Evolutionary conservation across 1,140 invertebrate species (phyloP).

Genomic region (Papilio dardanus): DNA sequence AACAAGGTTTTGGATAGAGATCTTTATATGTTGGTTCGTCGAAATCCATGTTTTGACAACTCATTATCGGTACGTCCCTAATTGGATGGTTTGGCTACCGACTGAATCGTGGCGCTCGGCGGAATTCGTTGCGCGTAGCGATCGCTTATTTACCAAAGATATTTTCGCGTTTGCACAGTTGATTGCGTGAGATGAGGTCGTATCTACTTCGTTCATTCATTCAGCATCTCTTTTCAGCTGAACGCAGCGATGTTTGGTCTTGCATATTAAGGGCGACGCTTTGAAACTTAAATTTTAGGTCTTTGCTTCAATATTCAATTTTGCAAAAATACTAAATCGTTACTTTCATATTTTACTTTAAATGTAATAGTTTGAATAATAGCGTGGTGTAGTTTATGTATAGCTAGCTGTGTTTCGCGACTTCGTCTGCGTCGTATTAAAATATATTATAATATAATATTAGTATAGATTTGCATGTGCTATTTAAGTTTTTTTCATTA

Average conservation of each 20-base stretch:
- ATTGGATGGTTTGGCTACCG: constrained; percentile 64
- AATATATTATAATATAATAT: too few species aligned
- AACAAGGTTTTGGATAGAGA: constrained; percentile 39
- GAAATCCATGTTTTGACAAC: constrained; percentile 76
- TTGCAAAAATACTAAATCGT: not conserved
- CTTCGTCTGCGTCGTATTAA: too few species aligned
- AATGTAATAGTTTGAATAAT: not conserved
- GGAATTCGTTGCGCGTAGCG: constrained; percentile 52
- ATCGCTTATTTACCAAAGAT: constrained; percentile 64
- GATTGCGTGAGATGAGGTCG: constrained; percentile 57
- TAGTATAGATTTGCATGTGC: too few species aligned
- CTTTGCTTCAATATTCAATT: not conserved
- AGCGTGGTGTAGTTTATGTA: too few species aligned
- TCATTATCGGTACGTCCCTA: constrained; percentile 74
- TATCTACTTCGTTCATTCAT: constrained; percentile 8
- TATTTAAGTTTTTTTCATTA: too few species aligned
- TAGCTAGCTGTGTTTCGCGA: too few species aligned
- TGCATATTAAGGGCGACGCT: not conserved
- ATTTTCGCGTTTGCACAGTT: constrained; percentile 70
- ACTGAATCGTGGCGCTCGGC: constrained; percentile 46
- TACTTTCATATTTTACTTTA: not conserved
- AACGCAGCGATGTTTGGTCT: not conserved
- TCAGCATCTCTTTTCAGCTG: not conserved
- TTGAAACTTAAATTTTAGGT: constrained; percentile 7
- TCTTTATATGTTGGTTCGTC: constrained; percentile 38